Evolutionary conservation across 1,140 invertebrate species (phyloP).

Genomic region (Brachionus koreanus): DNA sequence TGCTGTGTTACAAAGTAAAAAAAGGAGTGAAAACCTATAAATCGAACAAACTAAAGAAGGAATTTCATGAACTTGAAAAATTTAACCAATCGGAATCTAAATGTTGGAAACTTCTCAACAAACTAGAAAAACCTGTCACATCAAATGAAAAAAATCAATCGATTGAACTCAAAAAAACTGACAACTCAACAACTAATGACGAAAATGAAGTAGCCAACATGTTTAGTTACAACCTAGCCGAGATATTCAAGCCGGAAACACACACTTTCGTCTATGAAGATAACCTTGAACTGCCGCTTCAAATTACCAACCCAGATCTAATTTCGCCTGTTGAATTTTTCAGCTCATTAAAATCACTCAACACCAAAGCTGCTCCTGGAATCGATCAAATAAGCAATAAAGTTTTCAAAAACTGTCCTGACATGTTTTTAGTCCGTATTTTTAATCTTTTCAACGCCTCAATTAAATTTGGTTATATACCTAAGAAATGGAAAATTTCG

Average conservation of each 20-base stretch:
- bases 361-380: neutral
- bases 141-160: neutral
- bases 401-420: neutral
- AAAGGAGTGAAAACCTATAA: neutral
- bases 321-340: neutral
- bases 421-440: neutral
- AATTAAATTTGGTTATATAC: neutral
- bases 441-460: neutral
- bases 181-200: neutral
- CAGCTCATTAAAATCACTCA: neutral
- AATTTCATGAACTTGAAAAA: neutral
- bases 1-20: neutral
- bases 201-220: neutral
- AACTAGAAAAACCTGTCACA: neutral
- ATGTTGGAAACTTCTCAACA: neutral
- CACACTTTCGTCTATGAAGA: neutral
- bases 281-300: neutral
- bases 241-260: neutral
- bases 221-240: neutral
- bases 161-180: neutral
- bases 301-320: neutral
- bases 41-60: neutral
- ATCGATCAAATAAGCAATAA: neutral
- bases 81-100: neutral
- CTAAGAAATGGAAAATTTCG: constrained; percentile 37